Conservation (phyloP, 2,113 vertebrate species). For the Atrichornis clamosus region DNA sequence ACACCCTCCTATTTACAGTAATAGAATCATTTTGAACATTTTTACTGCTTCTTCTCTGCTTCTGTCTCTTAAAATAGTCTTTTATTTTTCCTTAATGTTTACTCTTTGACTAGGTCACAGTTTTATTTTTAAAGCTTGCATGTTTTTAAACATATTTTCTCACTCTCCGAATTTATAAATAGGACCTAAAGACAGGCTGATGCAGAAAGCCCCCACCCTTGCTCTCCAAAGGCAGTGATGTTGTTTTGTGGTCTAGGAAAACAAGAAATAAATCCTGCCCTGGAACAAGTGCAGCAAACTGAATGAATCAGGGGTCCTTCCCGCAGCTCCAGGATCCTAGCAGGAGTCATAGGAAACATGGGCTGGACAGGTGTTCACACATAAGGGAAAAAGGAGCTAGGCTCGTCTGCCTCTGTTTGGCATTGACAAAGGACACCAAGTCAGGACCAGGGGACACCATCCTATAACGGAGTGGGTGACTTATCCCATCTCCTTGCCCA, state of each 20-base stretch:
- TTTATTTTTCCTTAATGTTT: slow-evolving; percentile 8
- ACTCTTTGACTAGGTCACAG: slow-evolving; percentile 14
- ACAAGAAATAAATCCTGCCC: background rate
- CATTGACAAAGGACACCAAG: background rate
- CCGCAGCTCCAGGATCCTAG: background rate
- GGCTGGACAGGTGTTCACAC: background rate
- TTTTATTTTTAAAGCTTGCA: slow-evolving; percentile 48
- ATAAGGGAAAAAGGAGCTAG: background rate
- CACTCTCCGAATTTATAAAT: slow-evolving; percentile 27
- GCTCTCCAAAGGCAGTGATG: background rate
- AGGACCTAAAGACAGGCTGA: background rate
- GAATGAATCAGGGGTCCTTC: background rate
- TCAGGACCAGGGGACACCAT: background rate
- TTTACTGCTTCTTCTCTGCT: background rate
- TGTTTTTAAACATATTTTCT: slow-evolving; percentile 38
- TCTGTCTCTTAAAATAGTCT: background rate
- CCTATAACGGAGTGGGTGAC: background rate
- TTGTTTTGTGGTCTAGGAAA: background rate
- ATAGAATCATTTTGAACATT: background rate
- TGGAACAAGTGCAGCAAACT: background rate
- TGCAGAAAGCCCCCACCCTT: background rate
- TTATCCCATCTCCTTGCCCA: background rate
- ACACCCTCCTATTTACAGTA: background rate
- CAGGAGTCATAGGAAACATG: background rate
- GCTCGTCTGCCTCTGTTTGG: background rate